Percentiles rank a stretch among this genome's conserved stretches.
These are phyloP conservation scores for Pygoscelis adeliae DNA, from an alignment of 2,113 vertebrate species.

Conservation along the genomic window DNA sequence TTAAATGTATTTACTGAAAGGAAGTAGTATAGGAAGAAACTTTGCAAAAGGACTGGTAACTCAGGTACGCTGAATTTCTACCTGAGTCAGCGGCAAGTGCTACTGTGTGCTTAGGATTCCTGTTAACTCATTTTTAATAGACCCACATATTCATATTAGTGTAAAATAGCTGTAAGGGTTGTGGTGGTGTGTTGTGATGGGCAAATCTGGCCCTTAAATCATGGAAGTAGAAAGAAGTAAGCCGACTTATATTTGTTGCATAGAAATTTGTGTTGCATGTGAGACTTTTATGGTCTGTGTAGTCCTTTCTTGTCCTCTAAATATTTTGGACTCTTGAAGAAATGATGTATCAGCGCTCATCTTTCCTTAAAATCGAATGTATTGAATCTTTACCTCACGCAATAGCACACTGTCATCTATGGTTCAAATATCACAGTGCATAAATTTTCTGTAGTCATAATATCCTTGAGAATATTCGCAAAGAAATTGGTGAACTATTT, in stretches of 20 bases:
- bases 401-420: not conserved
- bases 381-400: not conserved
- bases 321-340: not conserved
- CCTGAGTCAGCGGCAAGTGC: not conserved
- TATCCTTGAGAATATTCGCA: not conserved
- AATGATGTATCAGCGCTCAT: not conserved
- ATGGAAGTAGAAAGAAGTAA: not conserved
- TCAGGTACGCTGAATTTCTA: accelerated
- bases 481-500: not conserved
- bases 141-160: accelerated
- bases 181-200: not conserved
- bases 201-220: not conserved
- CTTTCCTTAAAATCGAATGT: not conserved
- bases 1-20: not conserved
- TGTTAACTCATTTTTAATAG: not conserved
- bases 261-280: not conserved
- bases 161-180: not conserved
- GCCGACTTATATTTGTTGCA: accelerated
- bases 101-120: not conserved
- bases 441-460: not conserved
- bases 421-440: not conserved
- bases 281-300: not conserved
- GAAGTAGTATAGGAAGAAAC: not conserved
- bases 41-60: not conserved
- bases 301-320: not conserved